Evolutionary conservation across 2,888 invertebrate species (phyloP).

Genomic region (Apeira syringaria): DNA sequence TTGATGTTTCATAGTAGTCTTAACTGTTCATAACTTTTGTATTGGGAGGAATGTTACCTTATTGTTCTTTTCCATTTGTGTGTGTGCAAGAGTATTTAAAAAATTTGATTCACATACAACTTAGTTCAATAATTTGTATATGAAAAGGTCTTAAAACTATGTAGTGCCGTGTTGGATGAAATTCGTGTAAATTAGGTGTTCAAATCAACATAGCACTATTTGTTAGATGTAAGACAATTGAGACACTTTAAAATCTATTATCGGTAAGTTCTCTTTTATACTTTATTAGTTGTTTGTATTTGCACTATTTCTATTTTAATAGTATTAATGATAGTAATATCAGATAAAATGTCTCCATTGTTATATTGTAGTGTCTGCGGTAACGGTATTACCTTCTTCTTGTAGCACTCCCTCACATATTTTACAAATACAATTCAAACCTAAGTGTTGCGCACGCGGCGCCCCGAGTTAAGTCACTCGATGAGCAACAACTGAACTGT

Average conservation of each 20-base stretch:
- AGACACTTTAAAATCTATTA: constrained; percentile 64
- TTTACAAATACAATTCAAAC: constrained; percentile 82
- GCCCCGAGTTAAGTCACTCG: constrained; percentile 82
- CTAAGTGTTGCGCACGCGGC: constrained; percentile 82
- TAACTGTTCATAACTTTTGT: no score
- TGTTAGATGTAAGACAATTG: constrained; percentile 49
- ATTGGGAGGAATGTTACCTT: no score
- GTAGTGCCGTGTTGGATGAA: constrained; percentile 58
- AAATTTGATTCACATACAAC: constrained; percentile 58
- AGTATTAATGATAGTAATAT: constrained; percentile 1
- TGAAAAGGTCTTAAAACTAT: constrained; percentile 57
- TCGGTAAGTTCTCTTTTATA: no score
- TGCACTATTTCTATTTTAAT: no score
- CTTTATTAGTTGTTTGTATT: no score
- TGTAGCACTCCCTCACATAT: constrained; percentile 79
- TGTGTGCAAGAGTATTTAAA: constrained; percentile 66
- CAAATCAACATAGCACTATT: constrained; percentile 57
- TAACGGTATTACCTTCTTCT: constrained; percentile 77
- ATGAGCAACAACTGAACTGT: constrained; percentile 82
- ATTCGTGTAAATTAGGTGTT: constrained; percentile 27
- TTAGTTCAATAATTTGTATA: constrained; percentile 65
- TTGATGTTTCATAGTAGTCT: no score
- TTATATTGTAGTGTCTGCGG: constrained; percentile 71
- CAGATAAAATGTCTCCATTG: constrained; percentile 55
- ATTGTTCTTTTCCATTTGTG: neutral